A percentile compares a stretch with the other conserved stretches of the same genome.
Evolutionary conservation across 2,113 vertebrate genomes (phyloP).

Genomic region (Saccopteryx leptura): DNA sequence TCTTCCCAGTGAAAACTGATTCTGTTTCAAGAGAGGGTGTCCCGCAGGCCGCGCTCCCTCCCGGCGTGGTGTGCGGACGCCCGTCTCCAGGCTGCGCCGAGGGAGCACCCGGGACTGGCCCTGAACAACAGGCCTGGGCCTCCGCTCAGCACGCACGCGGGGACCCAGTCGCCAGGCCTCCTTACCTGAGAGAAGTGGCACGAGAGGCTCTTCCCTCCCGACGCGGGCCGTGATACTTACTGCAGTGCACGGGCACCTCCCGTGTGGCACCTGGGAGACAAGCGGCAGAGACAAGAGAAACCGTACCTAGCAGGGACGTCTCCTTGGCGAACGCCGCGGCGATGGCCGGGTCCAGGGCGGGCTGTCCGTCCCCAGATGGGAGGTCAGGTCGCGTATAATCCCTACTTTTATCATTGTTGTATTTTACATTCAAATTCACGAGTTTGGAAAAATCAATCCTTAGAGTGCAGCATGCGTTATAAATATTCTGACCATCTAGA

Average conservation of each 20-base stretch:
- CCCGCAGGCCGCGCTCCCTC: background rate
- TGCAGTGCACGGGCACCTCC: constrained; percentile 52
- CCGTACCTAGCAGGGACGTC: constrained; percentile 97
- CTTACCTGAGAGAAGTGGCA: too few relatives aligned
- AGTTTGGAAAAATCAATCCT: constrained; percentile 99
- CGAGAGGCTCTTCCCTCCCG: too few relatives aligned
- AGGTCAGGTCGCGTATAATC: constrained; percentile 98
- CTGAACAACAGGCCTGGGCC: too few relatives aligned
- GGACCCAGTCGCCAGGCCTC: too few relatives aligned
- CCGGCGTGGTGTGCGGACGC: too few relatives aligned
- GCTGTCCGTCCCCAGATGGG: constrained; percentile 97
- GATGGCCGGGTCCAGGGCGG: constrained; percentile 93
- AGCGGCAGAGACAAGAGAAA: constrained; percentile 66
- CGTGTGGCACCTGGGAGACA: constrained; percentile 54
- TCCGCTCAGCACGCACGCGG: too few relatives aligned
- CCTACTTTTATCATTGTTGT: constrained; percentile 99
- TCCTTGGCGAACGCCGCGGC: constrained; percentile 97
- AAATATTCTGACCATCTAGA: constrained; percentile 98
- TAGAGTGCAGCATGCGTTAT: constrained; percentile 98
- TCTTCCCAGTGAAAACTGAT: background rate
- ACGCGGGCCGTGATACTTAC: constrained; percentile 18
- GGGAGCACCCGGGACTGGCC: too few relatives aligned
- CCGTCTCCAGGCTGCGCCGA: too few relatives aligned
- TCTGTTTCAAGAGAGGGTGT: background rate
- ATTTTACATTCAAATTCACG: constrained; percentile 99